A percentile compares a stretch with the other conserved stretches of the same genome.
Conservation (phyloP, 2,888 invertebrate species). For the Microchrysa polita region DNA sequence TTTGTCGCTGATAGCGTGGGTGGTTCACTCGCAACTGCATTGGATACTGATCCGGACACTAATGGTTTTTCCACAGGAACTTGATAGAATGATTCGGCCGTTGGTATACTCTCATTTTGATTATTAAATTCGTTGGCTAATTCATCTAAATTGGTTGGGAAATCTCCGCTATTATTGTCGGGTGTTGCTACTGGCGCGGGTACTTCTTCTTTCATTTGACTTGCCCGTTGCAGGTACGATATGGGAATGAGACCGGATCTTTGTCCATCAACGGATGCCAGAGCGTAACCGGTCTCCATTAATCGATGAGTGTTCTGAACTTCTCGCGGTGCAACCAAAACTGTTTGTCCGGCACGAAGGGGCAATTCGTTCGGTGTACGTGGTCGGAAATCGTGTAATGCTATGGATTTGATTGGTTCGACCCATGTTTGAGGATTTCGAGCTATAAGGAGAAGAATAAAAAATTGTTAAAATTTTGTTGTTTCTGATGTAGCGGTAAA, state of each 20-base stretch:
- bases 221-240: slow-evolving; percentile 65
- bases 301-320: slow-evolving; percentile 75
- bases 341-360: slow-evolving; percentile 77
- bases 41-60: not conserved
- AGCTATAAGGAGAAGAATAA: slow-evolving; percentile 65
- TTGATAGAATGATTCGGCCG: not conserved
- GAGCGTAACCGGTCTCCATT: slow-evolving; percentile 75
- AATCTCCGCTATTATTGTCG: too few species aligned
- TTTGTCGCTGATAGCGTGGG: not conserved
- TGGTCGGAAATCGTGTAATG: slow-evolving; percentile 79
- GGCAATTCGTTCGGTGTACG: slow-evolving; percentile 79
- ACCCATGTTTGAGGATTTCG: slow-evolving; percentile 77
- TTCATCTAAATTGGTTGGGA: slow-evolving; percentile 21
- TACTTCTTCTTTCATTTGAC: slow-evolving; percentile 52
- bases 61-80: not conserved
- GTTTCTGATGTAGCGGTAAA: too few species aligned
- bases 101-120: not conserved
- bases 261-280: slow-evolving; percentile 70
- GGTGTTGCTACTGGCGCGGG: slow-evolving; percentile 32
- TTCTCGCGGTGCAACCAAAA: slow-evolving; percentile 84
- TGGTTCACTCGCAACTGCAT: not conserved
- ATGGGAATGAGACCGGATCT: slow-evolving; percentile 73
- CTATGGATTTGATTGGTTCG: slow-evolving; percentile 73
- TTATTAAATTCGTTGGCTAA: not conserved
- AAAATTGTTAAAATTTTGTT: too few species aligned